phyloP scores from a whole-genome alignment of 2,797 vertebrate genomes.

The Graptemys geographica region DNA sequence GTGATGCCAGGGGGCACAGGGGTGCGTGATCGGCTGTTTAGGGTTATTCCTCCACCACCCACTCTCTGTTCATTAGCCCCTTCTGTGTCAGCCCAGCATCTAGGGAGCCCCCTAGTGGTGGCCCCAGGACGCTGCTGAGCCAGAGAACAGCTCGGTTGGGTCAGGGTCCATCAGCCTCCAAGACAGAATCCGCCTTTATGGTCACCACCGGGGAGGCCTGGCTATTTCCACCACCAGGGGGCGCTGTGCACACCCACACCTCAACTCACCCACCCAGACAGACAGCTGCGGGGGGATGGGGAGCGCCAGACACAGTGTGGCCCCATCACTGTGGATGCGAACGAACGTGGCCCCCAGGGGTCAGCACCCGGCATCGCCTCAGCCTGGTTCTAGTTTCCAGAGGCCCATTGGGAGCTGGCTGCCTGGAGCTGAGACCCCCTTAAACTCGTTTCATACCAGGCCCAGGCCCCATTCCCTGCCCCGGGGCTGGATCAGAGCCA shows the following conservation, averaged over 20 bases:
- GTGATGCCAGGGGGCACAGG: neutral
- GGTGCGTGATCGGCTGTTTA: neutral
- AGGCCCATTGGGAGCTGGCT: too few species aligned
- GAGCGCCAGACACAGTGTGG: too few species aligned
- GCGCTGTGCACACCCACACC: neutral
- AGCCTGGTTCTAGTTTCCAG: too few species aligned
- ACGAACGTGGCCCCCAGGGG: neutral
- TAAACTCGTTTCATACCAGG: neutral
- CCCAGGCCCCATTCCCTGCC: neutral
- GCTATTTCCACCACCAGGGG: neutral
- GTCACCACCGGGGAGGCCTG: too few species aligned
- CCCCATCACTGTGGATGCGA: too few species aligned
- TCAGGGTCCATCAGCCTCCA: neutral
- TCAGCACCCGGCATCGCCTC: too few species aligned
- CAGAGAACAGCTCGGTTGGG: too few species aligned
- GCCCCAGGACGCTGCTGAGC: neutral
- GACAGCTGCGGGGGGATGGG: too few species aligned
- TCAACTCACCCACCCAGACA: neutral
- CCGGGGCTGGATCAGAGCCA: neutral
- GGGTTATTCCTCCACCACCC: neutral
- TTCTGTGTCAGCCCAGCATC: neutral
- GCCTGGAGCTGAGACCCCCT: neutral
- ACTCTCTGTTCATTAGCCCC: neutral
- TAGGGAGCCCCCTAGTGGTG: neutral
- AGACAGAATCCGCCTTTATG: too few species aligned